These are phyloP conservation scores for Drosophila ustulata DNA, from an alignment of 2,888 invertebrate species.

Conservation along the genomic window DNA sequence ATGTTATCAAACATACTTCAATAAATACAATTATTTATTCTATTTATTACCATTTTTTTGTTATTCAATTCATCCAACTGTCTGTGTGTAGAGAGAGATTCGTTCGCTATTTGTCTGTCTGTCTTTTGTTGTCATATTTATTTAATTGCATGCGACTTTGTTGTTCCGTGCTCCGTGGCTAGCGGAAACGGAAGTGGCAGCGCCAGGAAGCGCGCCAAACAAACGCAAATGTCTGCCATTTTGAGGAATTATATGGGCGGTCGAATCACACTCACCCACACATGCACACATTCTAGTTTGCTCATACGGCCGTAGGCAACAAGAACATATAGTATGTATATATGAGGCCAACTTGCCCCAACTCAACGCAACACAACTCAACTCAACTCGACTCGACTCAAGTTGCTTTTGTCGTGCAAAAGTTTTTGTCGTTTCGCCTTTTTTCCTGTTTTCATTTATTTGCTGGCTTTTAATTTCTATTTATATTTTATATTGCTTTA, in stretches of 20 bases:
- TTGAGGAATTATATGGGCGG: constrained; percentile 74
- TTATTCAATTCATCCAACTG: constrained; percentile 17
- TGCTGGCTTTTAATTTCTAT: constrained; percentile 78
- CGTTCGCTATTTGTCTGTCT: constrained; percentile 24
- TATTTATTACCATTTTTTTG: constrained; percentile 12
- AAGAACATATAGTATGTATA: constrained; percentile 5
- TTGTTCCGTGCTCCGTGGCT: constrained; percentile 41
- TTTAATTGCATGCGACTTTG: constrained; percentile 78
- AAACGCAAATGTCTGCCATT: constrained; percentile 80
- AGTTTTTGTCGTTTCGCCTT: constrained; percentile 44
- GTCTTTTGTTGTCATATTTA: constrained; percentile 69
- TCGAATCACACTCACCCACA: constrained; percentile 40
- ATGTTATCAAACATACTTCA: constrained; percentile 59
- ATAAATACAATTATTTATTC: constrained; percentile 6
- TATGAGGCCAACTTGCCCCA: constrained; percentile 31
- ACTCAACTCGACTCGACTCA: constrained; percentile 43
- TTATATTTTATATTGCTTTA: constrained; percentile 76
- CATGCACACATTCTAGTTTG: constrained; percentile 39
- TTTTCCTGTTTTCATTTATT: constrained; percentile 61
- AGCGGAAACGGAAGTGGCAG: constrained; percentile 78
- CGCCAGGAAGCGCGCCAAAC: constrained; percentile 79
- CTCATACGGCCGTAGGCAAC: constrained; percentile 55
- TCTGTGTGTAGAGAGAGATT: no score
- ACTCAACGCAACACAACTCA: constrained; percentile 32
- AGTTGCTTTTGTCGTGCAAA: constrained; percentile 63